phyloP scores from a whole-genome alignment of 37 sponge, comb jelly and placozoan genomes.

The Halichondria panicea region DNA sequence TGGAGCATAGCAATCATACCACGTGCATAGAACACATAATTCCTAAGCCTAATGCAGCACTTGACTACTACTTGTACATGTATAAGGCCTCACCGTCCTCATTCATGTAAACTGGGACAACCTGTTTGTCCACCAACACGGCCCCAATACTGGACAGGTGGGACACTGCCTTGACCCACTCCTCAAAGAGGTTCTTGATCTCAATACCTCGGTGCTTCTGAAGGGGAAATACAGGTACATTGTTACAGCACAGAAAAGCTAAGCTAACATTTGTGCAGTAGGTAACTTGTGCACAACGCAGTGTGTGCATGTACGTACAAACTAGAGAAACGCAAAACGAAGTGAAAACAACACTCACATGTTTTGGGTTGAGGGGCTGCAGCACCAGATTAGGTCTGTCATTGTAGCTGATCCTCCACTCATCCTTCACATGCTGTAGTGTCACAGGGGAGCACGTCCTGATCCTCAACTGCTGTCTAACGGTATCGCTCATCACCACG shows the following conservation, averaged over 20 bases:
- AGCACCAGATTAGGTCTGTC: not conserved
- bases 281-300: no score
- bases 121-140: slow-evolving; percentile 25
- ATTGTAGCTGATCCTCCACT: slow-evolving; percentile 3
- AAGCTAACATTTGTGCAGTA: no score
- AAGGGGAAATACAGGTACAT: not conserved
- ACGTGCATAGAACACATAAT: not conserved
- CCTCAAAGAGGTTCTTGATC: not conserved
- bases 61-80: not conserved
- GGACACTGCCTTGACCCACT: slow-evolving; percentile 21
- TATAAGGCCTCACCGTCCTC: no score
- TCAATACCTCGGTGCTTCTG: not conserved
- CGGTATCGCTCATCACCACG: slow-evolving; percentile 64
- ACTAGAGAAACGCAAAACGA: no score
- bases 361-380: slow-evolving; percentile 1
- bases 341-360: not conserved
- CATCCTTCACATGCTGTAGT: slow-evolving; percentile 29
- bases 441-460: slow-evolving; percentile 30
- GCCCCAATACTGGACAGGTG: slow-evolving; percentile 5
- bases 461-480: slow-evolving; percentile 58
- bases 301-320: no score
- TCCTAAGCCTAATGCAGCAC: not conserved
- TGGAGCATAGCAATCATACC: no score
- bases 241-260: no score
- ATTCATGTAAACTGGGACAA: slow-evolving; percentile 2